Percentiles rank a stretch among this genome's conserved stretches.
These are phyloP conservation scores for Otis tarda DNA, from an alignment of 2,113 vertebrate species.

Conservation along the genomic window DNA sequence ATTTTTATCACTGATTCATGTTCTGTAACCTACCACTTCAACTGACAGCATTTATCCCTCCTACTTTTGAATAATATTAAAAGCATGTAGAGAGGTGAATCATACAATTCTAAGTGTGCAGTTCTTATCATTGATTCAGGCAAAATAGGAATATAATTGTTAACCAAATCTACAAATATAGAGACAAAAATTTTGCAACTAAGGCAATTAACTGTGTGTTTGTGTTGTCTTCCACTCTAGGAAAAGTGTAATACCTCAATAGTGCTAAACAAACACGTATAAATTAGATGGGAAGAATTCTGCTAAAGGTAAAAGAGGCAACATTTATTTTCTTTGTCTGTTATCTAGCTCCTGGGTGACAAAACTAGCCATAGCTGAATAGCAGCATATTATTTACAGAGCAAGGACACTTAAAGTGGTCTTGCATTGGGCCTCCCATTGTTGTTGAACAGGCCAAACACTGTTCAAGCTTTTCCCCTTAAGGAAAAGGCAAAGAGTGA, in stretches of 20 bases:
- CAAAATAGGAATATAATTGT: background rate
- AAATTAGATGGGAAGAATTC: background rate
- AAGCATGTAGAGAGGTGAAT: background rate
- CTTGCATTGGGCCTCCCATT: fast-evolving
- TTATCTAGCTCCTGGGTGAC: background rate
- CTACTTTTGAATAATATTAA: background rate
- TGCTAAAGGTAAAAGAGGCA: background rate
- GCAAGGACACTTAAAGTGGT: background rate
- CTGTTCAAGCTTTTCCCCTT: background rate
- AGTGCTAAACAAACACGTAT: background rate
- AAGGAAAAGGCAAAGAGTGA: background rate
- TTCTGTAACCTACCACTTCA: conserved; percentile 9
- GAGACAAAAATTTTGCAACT: background rate
- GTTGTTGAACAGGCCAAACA: too few relatives aligned
- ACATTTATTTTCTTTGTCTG: background rate
- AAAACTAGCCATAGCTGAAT: background rate
- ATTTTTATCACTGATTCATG: conserved; percentile 37
- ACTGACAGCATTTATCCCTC: conserved; percentile 7
- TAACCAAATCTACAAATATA: background rate
- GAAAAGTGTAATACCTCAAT: background rate
- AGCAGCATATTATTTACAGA: background rate
- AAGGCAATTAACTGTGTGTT: background rate
- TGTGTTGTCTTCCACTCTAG: background rate
- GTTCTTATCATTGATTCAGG: background rate
- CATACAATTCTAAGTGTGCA: background rate